Evolutionary conservation across 2,113 vertebrate species (phyloP), one percentile per base, ranked within the genome.

Genomic region (Hemiscyllium ocellatum): DNA sequence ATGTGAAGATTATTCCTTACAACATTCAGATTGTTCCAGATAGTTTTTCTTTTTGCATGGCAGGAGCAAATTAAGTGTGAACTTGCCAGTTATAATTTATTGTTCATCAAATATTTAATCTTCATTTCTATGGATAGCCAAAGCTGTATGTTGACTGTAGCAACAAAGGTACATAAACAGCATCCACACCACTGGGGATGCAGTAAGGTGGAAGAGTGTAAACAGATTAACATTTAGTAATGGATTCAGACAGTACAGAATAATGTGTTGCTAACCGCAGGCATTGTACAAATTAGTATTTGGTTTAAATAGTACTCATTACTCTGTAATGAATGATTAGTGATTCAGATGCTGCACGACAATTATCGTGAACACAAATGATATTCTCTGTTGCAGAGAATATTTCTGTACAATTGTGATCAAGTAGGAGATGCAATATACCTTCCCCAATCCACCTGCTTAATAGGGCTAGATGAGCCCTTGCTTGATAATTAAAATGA

Each of bases 311-410:
- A 90, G 87, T 90, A 61, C 87, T 33, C 87, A 90, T 90, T 61
- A 90, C 50, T 61, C 26, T 90, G 52, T 90, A 90, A 90, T 90
- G 87, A 90, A 29, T 90, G 87, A 90, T 90, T 56, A 61, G 87
- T 56, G 29, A 61, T 61, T 61, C 52, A 90, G 87, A 90, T 89
- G 24, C 86, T 52, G 15, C 47, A 52, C 47, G 3, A 29, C 24
- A 61, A 90, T 61, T 90, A 33, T 10, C 6, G 80, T 83, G 37
- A 83, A 22, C 4, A 19, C n/a, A 83, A 83, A 72, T 22, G 70
- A 29, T 72, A 26, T 72, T 72, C n/a, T 83, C 37, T 83, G 37
- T 4, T 20, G 80, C 17, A 42, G 37, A 83, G 37, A 83, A 83
- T 47, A 83, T 47, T 22, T 22, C 80, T 2, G 20, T 5, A 42